These are phyloP conservation scores for Epistrophe grossulariae DNA, from an alignment of 2,888 invertebrate species.

Conservation along the genomic window DNA sequence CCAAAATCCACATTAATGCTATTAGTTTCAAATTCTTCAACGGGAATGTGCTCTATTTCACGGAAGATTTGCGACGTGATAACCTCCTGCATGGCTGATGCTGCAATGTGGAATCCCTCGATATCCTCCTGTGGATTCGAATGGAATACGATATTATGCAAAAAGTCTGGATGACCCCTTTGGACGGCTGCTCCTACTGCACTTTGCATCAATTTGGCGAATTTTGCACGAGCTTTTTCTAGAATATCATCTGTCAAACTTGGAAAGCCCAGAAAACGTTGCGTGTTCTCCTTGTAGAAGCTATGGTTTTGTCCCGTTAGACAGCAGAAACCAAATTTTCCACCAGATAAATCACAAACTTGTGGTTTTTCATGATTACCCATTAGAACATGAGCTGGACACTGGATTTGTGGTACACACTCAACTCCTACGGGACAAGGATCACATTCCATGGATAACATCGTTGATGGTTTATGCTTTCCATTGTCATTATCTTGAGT, in stretches of 20 bases:
- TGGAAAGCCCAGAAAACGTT: slow-evolving; percentile 33
- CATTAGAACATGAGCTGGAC: slow-evolving; percentile 87
- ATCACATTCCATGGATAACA: slow-evolving; percentile 77
- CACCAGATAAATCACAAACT: slow-evolving; percentile 85
- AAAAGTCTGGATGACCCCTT: slow-evolving; percentile 82
- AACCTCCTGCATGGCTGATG: slow-evolving; percentile 85
- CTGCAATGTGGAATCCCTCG: slow-evolving; percentile 83
- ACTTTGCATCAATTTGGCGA: slow-evolving; percentile 82
- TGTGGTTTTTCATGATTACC: slow-evolving; percentile 82
- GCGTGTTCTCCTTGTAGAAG: slow-evolving; percentile 43
- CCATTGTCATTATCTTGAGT: slow-evolving; percentile 10
- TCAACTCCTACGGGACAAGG: slow-evolving; percentile 84
- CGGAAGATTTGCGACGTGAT: slow-evolving; percentile 85
- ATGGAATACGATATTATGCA: slow-evolving; percentile 82
- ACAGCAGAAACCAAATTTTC: slow-evolving; percentile 86
- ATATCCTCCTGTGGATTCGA: slow-evolving; percentile 81
- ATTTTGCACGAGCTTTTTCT: slow-evolving; percentile 81
- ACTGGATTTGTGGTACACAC: slow-evolving; percentile 88
- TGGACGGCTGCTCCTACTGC: slow-evolving; percentile 81
- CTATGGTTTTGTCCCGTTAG: slow-evolving; percentile 87
- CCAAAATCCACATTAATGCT: slow-evolving; percentile 82
- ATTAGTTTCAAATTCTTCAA: slow-evolving; percentile 81
- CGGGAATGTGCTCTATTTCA: slow-evolving; percentile 82
- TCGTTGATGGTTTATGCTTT: slow-evolving; percentile 3
- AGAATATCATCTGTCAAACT: slow-evolving; percentile 76